Evolutionary conservation across 2,797 vertebrate genomes (phyloP).

Genomic region (Microchirus variegatus): DNA sequence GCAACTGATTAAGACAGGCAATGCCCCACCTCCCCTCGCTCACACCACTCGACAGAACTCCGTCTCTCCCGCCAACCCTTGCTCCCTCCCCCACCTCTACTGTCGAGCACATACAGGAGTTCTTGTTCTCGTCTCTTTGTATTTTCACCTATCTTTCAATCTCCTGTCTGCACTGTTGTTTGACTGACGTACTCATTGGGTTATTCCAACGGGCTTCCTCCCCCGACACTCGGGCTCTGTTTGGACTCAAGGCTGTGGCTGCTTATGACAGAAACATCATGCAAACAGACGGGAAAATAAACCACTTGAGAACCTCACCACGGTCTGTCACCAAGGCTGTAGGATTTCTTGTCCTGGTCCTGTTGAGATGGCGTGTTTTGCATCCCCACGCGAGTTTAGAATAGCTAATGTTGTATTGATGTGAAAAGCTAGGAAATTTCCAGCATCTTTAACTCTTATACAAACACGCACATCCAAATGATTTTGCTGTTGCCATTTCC

Average conservation of each 20-base stretch:
- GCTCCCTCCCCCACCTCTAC: slow-evolving; percentile 56
- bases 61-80: slow-evolving; percentile 48
- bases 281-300: slow-evolving; percentile 48
- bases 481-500: slow-evolving; percentile 35
- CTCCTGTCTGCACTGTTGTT: slow-evolving; percentile 73
- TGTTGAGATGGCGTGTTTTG: background rate
- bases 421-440: slow-evolving; percentile 10
- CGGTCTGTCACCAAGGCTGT: slow-evolving; percentile 19
- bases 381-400: background rate
- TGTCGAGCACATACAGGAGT: slow-evolving; percentile 58
- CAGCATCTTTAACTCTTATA: slow-evolving; percentile 5
- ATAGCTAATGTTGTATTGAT: slow-evolving; percentile 9
- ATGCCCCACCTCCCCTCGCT: slow-evolving; percentile 41
- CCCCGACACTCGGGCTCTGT: slow-evolving; percentile 16
- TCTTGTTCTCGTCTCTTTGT: slow-evolving; percentile 65
- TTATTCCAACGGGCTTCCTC: slow-evolving; percentile 54
- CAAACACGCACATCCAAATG: background rate
- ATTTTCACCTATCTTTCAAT: slow-evolving; percentile 58
- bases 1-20: slow-evolving; percentile 61
- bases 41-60: slow-evolving; percentile 49
- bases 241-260: slow-evolving; percentile 68
- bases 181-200: slow-evolving; percentile 64
- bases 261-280: slow-evolving; percentile 69
- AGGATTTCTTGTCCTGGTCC: slow-evolving; percentile 12
- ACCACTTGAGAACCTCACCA: slow-evolving; percentile 41